Evolutionary conservation across 2,797 vertebrate genomes (phyloP).

Genomic region (Sebastiscus albofasciatus): DNA sequence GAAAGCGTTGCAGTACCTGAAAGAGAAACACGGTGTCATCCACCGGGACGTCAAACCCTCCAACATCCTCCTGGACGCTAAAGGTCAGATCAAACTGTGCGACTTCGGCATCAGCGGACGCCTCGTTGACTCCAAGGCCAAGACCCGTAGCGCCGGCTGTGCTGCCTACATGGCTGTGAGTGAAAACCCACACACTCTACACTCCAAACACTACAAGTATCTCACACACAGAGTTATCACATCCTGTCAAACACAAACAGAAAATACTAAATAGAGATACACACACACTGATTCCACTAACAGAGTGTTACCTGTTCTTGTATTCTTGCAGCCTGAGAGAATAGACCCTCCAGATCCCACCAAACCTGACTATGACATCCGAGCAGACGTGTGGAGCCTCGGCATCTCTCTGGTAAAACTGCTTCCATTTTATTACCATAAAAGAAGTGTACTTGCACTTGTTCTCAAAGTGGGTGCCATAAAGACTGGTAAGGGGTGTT

Average conservation of each 20-base stretch:
- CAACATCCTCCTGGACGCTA: slow-evolving; percentile 93
- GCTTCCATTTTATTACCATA: not conserved
- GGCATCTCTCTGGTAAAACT: slow-evolving; percentile 92
- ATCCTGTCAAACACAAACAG: not conserved
- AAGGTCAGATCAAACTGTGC: slow-evolving; percentile 95
- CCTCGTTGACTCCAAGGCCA: slow-evolving; percentile 95
- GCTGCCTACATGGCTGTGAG: slow-evolving; percentile 97
- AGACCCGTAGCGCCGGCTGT: slow-evolving; percentile 95
- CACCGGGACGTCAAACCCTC: slow-evolving; percentile 96
- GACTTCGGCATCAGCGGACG: slow-evolving; percentile 97
- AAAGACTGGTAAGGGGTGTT: not conserved
- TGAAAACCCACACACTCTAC: not conserved
- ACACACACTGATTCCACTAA: not conserved
- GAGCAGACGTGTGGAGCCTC: slow-evolving; percentile 96
- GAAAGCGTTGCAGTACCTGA: slow-evolving; percentile 93
- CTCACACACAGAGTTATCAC: not conserved
- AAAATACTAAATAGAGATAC: not conserved
- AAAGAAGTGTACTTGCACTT: not conserved
- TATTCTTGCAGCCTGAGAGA: slow-evolving; percentile 88
- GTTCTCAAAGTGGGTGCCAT: not conserved
- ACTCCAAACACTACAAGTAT: not conserved
- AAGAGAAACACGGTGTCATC: slow-evolving; percentile 96
- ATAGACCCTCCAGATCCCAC: slow-evolving; percentile 96
- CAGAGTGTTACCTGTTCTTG: not conserved
- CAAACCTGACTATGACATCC: slow-evolving; percentile 96